phyloP scores from a whole-genome alignment of 2,888 invertebrate genomes.

The Tetragonisca angustula region DNA sequence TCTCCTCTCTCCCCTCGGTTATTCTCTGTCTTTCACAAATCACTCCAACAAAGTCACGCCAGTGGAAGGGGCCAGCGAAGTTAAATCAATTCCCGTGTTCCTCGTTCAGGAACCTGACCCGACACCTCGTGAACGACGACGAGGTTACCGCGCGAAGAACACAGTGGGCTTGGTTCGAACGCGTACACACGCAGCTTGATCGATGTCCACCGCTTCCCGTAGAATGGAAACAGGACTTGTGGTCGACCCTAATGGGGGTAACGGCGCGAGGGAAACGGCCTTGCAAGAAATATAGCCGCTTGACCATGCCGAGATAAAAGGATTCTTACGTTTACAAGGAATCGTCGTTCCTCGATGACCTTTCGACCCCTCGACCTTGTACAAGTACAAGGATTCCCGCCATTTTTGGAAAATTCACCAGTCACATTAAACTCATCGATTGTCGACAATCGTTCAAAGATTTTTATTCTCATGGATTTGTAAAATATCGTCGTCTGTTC shows the following conservation, averaged over 20 bases:
- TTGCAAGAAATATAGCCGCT: conserved; percentile 57
- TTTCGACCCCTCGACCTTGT: conserved; percentile 51
- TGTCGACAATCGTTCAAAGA: not conserved
- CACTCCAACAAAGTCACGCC: too few relatives aligned
- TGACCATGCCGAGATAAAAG: conserved; percentile 51
- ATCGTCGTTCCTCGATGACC: conserved; percentile 30
- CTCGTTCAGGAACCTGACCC: not conserved
- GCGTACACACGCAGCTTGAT: conserved; percentile 50
- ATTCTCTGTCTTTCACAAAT: not conserved
- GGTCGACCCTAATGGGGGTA: conserved; percentile 58
- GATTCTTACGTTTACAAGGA: conserved; percentile 11
- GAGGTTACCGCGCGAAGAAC: not conserved
- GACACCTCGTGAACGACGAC: not conserved
- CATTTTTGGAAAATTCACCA: not conserved
- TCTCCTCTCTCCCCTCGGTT: not conserved
- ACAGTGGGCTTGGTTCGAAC: conserved; percentile 14
- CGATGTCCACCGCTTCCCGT: conserved; percentile 49
- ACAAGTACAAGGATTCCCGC: not conserved
- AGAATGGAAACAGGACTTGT: conserved; percentile 50
- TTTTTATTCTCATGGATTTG: not conserved
- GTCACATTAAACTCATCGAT: too few relatives aligned
- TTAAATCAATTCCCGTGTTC: not conserved
- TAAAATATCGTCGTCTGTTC: not conserved
- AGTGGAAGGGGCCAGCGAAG: too few relatives aligned
- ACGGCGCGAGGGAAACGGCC: conserved; percentile 49